These are phyloP conservation scores for Oreotragus oreotragus DNA, from an alignment of 2,113 vertebrate species.

Conservation along the genomic window DNA sequence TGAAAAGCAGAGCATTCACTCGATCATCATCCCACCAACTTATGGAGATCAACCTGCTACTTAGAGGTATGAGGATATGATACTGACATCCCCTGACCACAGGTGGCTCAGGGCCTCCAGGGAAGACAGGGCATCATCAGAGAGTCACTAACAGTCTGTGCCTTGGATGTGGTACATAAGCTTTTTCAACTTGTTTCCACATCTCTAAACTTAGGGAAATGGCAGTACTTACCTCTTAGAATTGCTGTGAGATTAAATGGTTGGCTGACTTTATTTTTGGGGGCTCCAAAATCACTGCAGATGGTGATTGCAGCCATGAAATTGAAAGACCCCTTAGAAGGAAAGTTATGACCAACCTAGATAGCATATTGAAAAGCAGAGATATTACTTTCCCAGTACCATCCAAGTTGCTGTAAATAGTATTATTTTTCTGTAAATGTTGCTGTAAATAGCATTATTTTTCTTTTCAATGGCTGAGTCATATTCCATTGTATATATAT, in stretches of 20 bases:
- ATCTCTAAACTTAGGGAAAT: background rate
- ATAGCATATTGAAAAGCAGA: no score
- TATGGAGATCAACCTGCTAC: background rate
- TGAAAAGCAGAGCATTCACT: background rate
- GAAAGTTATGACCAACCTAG: no score
- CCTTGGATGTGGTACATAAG: background rate
- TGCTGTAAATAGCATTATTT: background rate
- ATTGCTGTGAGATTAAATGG: background rate
- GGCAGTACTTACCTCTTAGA: background rate
- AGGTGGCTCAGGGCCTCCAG: background rate
- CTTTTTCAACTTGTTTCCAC: background rate
- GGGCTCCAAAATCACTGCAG: no score
- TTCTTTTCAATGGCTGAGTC: background rate
- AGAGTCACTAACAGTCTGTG: background rate
- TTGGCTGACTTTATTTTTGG: no score
- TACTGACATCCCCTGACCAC: rapidly evolving
- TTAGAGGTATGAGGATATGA: background rate
- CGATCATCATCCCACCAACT: background rate
- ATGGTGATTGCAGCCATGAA: no score
- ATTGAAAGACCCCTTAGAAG: no score
- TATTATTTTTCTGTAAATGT: background rate
- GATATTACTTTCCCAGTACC: background rate
- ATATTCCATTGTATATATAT: background rate
- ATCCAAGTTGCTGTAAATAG: background rate
- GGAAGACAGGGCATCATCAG: background rate